Conservation (phyloP, 2,113 vertebrate species). For the Eretmochelys imbricata region DNA sequence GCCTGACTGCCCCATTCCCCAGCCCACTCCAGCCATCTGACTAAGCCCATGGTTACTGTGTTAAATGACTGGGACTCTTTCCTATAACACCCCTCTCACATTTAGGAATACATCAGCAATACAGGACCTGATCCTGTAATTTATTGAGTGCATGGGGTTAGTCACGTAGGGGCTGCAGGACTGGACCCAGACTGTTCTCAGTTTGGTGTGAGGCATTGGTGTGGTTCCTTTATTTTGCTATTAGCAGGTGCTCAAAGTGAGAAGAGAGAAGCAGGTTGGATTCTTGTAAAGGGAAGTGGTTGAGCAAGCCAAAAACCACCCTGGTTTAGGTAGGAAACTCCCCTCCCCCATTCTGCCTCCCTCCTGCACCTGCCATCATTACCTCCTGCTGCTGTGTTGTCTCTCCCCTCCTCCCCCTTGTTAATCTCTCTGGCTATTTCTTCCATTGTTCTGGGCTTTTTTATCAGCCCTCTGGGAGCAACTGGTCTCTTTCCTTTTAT, state of each 20-base stretch:
- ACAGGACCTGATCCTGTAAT: neutral
- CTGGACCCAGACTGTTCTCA: neutral
- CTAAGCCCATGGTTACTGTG: neutral
- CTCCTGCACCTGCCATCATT: constrained; percentile 12
- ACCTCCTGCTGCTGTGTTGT: constrained; percentile 30
- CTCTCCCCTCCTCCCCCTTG: constrained; percentile 48
- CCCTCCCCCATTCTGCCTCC: constrained; percentile 22
- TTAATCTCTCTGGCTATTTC: constrained; percentile 25
- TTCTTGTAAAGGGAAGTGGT: neutral
- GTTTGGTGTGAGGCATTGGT: neutral
- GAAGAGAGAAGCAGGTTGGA: neutral
- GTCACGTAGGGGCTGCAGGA: neutral
- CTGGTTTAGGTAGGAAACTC: constrained; percentile 49
- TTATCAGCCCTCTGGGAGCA: constrained; percentile 53
- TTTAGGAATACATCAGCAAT: constrained; percentile 11
- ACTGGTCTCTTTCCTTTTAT: constrained; percentile 56
- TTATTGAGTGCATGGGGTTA: neutral
- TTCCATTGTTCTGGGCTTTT: constrained; percentile 46
- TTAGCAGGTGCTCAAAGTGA: neutral
- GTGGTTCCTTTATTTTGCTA: neutral
- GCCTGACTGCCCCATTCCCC: neutral
- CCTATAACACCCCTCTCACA: neutral
- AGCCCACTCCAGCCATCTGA: neutral
- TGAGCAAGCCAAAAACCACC: neutral
- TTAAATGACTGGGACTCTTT: neutral